Base-by-base conservation (phyloP, 2,888 invertebrate genomes). In the Drosophila lacicola region DNA sequence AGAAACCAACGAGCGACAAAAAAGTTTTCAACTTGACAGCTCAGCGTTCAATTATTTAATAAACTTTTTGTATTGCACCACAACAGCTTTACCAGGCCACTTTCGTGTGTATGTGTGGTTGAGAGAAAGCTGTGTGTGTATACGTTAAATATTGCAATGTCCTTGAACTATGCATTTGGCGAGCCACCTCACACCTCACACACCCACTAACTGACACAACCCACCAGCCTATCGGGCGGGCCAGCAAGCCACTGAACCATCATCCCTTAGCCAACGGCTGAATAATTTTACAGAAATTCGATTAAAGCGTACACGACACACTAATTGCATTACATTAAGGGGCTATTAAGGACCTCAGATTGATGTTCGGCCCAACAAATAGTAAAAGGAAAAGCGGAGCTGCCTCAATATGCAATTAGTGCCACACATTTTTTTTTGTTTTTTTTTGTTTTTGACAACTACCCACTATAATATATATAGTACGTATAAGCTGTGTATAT, bases 161-260 rank as follows among this genome's bases (percentile, higher is more conserved):
- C 90, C 90, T 90, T 90, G 90, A 90, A 90, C 90, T 90, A 90
- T 90, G 82, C 82, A 88, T 82, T 88, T 77, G 76, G 66, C 74
- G 74, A 72, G 69, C 72, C 46, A 34, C 45, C 64, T 46, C n/a
- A n/a, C n/a, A 46, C 49, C 21, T 14, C 36, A 46, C 36, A 46
- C 44, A 34, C 45, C 21, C 53, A 45, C 33, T 19, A 57, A 13
- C 65, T 56, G 64, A 45, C 41, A 45, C 68, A 51, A 54, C 63
- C 64, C 61, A 62, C 39, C 60, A 41, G 46, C 63, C 58, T 37
- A 51, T 34, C 53, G 10, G 56, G 45, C 53, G 10, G 56, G 45
- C 57, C 57, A 65, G 36, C 53, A 13, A 49, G 37, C 51, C 47
- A 42, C 41, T 33, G 39, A 66, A 21, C 71, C 53, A 68, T 68